phyloP scores from a whole-genome alignment of 2,797 vertebrate genomes.

The Moxostoma hubbsi region DNA sequence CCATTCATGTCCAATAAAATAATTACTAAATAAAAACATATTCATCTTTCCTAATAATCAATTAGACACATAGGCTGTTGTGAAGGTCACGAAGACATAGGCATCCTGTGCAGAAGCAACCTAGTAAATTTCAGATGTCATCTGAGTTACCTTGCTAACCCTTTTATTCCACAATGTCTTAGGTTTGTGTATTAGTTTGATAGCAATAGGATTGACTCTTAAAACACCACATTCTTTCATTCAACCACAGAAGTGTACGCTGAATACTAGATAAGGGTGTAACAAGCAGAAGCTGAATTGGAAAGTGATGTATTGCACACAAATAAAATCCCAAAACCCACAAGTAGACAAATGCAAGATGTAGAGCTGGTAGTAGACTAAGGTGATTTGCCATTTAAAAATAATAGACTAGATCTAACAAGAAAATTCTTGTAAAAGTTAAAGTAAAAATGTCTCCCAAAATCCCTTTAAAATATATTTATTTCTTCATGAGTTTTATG shows the following conservation, averaged over 20 bases:
- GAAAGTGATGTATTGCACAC: too few species aligned
- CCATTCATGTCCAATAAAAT: not conserved
- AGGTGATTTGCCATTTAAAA: not conserved
- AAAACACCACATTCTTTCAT: not conserved
- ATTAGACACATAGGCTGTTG: not conserved
- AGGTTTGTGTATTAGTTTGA: not conserved
- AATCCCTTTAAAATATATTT: not conserved
- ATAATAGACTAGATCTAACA: not conserved
- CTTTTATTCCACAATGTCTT: not conserved
- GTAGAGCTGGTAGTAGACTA: not conserved
- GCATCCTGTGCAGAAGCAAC: not conserved
- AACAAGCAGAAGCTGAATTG: not conserved
- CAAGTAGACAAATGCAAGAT: conserved; percentile 1
- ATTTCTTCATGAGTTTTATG: not conserved
- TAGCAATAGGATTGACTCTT: not conserved
- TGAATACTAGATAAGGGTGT: not conserved
- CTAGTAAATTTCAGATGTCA: not conserved
- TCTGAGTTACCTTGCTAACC: not conserved
- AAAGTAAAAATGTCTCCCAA: conserved; percentile 2
- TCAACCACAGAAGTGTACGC: not conserved
- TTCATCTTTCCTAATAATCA: not conserved
- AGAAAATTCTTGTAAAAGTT: not conserved
- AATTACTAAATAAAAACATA: not conserved
- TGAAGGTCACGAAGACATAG: not conserved
- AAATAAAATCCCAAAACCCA: not conserved